phyloP scores from a whole-genome alignment of 2,797 vertebrate species.

The Hipposideros larvatus region DNA sequence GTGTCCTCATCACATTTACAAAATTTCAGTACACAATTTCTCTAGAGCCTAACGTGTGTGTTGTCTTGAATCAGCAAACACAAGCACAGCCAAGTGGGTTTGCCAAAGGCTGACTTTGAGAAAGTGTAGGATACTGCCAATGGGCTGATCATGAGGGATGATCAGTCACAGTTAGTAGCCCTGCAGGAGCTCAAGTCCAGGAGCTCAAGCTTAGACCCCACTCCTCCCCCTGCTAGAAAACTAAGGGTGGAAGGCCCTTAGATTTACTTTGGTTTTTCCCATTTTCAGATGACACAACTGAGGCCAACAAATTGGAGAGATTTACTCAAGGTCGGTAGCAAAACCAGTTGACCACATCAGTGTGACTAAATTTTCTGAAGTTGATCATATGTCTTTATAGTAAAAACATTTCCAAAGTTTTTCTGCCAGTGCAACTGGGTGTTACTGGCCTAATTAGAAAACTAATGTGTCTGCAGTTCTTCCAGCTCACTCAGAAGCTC shows the following conservation, averaged over 20 bases:
- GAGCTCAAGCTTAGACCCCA: neutral
- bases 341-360: neutral
- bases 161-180: neutral
- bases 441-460: neutral
- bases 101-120: neutral
- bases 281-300: constrained; percentile 34
- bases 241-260: neutral
- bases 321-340: neutral
- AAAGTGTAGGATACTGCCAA: neutral
- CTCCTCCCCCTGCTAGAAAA: neutral
- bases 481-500: neutral
- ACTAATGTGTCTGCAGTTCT: neutral
- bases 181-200: neutral
- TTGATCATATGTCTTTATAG: neutral
- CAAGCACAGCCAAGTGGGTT: neutral
- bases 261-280: neutral
- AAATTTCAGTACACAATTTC: neutral
- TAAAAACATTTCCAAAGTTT: neutral
- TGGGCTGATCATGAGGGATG: neutral
- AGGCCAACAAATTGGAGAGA: neutral
- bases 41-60: neutral
- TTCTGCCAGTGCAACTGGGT: neutral
- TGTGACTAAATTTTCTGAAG: neutral
- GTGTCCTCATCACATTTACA: neutral
- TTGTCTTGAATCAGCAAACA: constrained; percentile 4